Evolutionary conservation across 2,113 vertebrate genomes (phyloP).

Genomic region (Leucopsar rothschildi): DNA sequence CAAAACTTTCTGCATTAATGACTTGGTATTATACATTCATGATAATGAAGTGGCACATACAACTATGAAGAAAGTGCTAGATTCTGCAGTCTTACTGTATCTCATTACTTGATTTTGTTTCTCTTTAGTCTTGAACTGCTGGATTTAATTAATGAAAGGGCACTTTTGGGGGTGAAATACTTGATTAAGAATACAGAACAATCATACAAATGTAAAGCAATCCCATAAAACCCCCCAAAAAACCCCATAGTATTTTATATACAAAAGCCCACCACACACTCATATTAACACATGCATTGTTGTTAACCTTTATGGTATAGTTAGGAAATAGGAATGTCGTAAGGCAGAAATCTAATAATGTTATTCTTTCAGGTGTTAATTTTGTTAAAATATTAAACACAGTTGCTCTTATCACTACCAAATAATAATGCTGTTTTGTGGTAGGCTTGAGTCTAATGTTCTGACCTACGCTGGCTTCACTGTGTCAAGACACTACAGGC

Average conservation of each 20-base stretch:
- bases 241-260: accelerated
- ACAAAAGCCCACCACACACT: accelerated
- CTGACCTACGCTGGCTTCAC: background rate
- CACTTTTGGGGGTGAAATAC: background rate
- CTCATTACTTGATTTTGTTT: background rate
- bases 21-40: background rate
- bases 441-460: background rate
- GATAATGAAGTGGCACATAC: background rate
- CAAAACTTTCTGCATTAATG: background rate
- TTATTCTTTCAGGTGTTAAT: background rate
- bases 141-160: background rate
- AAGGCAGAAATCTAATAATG: background rate
- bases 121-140: background rate
- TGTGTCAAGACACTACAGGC: background rate
- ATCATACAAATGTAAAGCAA: background rate
- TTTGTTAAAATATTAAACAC: background rate
- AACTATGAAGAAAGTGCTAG: background rate
- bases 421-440: background rate
- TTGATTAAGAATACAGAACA: background rate
- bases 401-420: background rate
- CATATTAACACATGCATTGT: background rate
- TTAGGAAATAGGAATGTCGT: background rate
- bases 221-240: background rate
- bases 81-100: background rate
- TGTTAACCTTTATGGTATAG: background rate